Evolutionary conservation across 92 coral and sea anemone species (phyloP), one percentile per base, ranked within the genome.

Genomic region (Pocillopora grandis): DNA sequence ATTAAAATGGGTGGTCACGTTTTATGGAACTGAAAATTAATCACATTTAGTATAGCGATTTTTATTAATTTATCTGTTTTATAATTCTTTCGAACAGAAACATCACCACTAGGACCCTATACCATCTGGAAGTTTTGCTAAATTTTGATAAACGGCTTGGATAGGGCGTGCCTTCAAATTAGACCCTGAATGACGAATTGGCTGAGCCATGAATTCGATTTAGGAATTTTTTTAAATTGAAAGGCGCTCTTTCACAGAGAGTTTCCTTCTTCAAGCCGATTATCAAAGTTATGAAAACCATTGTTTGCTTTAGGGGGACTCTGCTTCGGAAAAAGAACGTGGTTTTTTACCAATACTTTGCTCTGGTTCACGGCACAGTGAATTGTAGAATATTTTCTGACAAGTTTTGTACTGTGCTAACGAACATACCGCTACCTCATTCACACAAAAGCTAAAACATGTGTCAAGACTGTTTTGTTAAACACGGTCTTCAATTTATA

Each of bases 11-110:
- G 97, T 93, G 20, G 74, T 96, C 61, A 96, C 94, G 1, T 88
- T 96, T 19, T 89, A 94, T 81, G 99, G 99, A n/a, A 96, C 99
- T 59, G 86, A 71, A 61, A 75, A 88, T 33, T 90, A 71, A 90
- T 62, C n/a, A 66, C 74, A 79, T 37, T 61, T 82, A 82, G 81
- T 62, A 57, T 61, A 49, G 76, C 76, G 36, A 49, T 84, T 84
- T 84, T 75, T 84, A 84, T 75, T 52, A 84, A 84, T 76, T 84
- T 66, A 76, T 72, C 67, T 27, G 52, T 82, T 82, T 82, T 72
- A 48, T 82, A 72, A 72, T 82, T 42, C 72, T 42, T 79, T 27
- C 8, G 31, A 60, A 42, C 75, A 56, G 73, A 56, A n/a, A 48
- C 8, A 57, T 56, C 57, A 57, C 64, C 19, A 70, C 75, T 3